These are phyloP conservation scores for Parochlus steinenii DNA, from an alignment of 2,888 invertebrate species.

Conservation along the genomic window DNA sequence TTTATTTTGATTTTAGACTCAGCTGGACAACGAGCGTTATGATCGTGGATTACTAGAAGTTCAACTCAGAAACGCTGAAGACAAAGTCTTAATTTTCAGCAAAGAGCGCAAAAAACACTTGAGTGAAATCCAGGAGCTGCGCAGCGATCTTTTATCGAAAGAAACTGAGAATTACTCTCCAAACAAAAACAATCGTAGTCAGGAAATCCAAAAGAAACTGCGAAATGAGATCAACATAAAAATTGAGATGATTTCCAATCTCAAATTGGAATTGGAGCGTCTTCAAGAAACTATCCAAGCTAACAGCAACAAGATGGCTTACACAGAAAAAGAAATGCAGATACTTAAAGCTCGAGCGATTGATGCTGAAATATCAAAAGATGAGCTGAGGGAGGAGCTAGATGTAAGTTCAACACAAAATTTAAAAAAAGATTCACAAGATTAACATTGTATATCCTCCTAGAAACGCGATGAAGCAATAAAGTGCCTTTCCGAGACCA, in stretches of 20 bases:
- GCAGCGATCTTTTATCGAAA: neutral
- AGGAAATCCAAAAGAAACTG: constrained; percentile 8
- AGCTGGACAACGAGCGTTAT: constrained; percentile 25
- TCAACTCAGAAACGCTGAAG: constrained; percentile 22
- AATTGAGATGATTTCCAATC: constrained; percentile 3
- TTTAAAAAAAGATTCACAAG: too few relatives aligned
- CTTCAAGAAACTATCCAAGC: neutral
- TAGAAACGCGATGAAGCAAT: constrained; percentile 19
- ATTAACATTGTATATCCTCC: constrained; percentile 1
- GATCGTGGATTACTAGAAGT: constrained; percentile 24
- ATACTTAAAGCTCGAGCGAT: neutral
- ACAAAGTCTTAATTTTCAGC: constrained; percentile 14
- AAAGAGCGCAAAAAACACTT: neutral
- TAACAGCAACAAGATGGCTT: neutral
- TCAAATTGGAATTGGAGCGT: constrained; percentile 5
- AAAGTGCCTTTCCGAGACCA: constrained; percentile 18
- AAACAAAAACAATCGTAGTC: neutral
- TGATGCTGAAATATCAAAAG: neutral
- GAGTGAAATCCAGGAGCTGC: neutral
- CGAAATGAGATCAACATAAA: constrained; percentile 3
- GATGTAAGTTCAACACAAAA: too few relatives aligned
- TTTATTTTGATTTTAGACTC: constrained; percentile 17
- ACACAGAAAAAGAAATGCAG: constrained; percentile 6
- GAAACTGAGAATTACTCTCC: neutral
- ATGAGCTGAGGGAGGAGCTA: neutral